Conservation (phyloP, 2,113 vertebrate genomes). For the Eulacestoma nigropectus region DNA sequence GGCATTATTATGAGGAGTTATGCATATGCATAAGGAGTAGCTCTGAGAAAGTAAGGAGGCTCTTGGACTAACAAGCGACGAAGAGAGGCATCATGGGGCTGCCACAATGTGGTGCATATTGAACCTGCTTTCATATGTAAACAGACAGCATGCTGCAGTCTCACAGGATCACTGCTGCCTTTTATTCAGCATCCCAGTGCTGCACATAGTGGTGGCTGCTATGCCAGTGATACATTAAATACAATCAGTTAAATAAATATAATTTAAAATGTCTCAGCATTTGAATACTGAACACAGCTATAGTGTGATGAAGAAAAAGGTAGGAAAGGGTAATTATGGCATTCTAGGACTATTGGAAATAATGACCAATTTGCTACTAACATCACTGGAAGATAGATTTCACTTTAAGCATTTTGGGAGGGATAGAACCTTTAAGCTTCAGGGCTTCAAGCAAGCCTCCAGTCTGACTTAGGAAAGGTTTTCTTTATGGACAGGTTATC, state of each 20-base stretch:
- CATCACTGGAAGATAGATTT: background rate
- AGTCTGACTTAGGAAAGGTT: background rate
- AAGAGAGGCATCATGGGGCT: constrained; percentile 41
- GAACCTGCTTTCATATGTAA: constrained; percentile 62
- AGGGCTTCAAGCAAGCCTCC: background rate
- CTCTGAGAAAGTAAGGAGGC: constrained; percentile 55
- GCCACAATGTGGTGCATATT: background rate
- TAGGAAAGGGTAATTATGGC: background rate
- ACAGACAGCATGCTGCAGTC: constrained; percentile 13
- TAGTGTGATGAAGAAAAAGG: background rate
- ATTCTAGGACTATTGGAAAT: background rate
- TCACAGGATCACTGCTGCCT: background rate
- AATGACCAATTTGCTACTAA: background rate
- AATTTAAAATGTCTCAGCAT: background rate
- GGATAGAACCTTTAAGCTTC: background rate
- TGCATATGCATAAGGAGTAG: constrained; percentile 60
- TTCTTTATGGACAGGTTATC: background rate
- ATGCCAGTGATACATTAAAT: background rate
- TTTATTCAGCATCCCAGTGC: background rate
- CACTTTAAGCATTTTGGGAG: background rate
- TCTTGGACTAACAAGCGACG: constrained; percentile 39
- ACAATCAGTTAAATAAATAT: background rate
- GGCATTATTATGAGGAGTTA: constrained; percentile 46
- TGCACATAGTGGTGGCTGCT: background rate
- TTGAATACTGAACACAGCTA: background rate